phyloP scores from a whole-genome alignment of 2,113 vertebrate species.

The Vombatus ursinus region DNA sequence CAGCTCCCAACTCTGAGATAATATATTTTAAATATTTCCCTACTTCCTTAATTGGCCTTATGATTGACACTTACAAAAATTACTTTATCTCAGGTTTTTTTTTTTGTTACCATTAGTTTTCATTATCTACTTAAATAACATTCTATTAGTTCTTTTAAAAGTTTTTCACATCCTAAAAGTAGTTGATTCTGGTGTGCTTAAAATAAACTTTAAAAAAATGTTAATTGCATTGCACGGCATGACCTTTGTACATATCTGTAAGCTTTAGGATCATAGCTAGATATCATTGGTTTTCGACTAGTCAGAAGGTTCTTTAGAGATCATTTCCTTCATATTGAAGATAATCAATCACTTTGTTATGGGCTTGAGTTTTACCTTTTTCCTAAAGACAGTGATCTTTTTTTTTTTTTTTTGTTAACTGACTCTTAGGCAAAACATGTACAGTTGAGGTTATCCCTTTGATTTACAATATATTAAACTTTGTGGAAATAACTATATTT shows the following conservation, averaged over 20 bases:
- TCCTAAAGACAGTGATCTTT: neutral
- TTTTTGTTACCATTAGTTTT: neutral
- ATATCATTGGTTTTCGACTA: neutral
- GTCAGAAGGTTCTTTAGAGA: neutral
- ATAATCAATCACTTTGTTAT: neutral
- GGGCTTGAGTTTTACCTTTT: neutral
- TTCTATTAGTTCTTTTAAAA: neutral
- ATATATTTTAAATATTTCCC: neutral
- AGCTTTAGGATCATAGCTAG: neutral
- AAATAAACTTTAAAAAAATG: neutral
- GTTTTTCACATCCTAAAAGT: neutral
- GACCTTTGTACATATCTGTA: neutral
- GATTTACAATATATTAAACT: neutral
- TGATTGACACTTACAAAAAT: neutral
- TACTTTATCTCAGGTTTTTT: neutral
- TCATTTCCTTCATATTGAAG: neutral
- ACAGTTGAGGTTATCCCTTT: neutral
- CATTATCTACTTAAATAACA: neutral
- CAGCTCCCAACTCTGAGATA: neutral
- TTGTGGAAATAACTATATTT: neutral
- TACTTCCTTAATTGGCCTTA: neutral
- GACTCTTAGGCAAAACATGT: neutral
- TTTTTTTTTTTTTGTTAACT: no score
- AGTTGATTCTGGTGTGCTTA: neutral
- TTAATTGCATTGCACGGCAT: neutral